Percentiles rank a stretch among this genome's conserved stretches.
phyloP scores from a whole-genome alignment of 2,888 invertebrate genomes.

The Caenorhabditis uteleia region DNA sequence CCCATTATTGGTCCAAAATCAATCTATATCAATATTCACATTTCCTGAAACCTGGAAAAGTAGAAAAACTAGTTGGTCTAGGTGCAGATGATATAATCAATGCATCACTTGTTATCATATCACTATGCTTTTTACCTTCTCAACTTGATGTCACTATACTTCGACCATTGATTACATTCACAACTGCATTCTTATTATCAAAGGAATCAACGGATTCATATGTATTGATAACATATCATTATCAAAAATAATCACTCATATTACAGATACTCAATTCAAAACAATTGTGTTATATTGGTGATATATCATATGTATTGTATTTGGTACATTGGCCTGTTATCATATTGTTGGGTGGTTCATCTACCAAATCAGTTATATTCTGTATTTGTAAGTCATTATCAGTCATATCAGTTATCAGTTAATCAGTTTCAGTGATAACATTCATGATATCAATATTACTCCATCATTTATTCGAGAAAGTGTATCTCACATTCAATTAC shows the following conservation, averaged over 20 bases:
- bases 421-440: slow-evolving; percentile 6
- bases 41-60: too few relatives aligned
- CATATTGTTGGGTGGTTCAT: neutral
- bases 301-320: slow-evolving; percentile 15
- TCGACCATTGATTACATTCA: slow-evolving; percentile 11
- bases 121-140: slow-evolving; percentile 8
- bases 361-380: neutral
- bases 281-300: slow-evolving; percentile 2
- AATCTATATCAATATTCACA: slow-evolving; percentile 13
- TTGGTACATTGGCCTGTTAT: slow-evolving; percentile 27
- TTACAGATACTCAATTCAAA: slow-evolving; percentile 10
- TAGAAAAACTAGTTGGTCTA: too few relatives aligned
- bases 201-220: slow-evolving; percentile 3
- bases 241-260: too few relatives aligned
- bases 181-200: slow-evolving; percentile 10
- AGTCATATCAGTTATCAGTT: neutral
- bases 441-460: slow-evolving; percentile 1
- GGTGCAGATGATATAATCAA: slow-evolving; percentile 4
- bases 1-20: slow-evolving; percentile 15
- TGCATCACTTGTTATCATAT: slow-evolving; percentile 1
- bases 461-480: slow-evolving; percentile 14
- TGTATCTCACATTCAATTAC: slow-evolving; percentile 5
- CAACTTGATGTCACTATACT: slow-evolving; percentile 4
- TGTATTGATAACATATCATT: too few relatives aligned
- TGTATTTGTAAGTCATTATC: slow-evolving; percentile 4